Evolutionary conservation across 2,113 vertebrate species (phyloP).

Genomic region (Donacobius atricapilla): DNA sequence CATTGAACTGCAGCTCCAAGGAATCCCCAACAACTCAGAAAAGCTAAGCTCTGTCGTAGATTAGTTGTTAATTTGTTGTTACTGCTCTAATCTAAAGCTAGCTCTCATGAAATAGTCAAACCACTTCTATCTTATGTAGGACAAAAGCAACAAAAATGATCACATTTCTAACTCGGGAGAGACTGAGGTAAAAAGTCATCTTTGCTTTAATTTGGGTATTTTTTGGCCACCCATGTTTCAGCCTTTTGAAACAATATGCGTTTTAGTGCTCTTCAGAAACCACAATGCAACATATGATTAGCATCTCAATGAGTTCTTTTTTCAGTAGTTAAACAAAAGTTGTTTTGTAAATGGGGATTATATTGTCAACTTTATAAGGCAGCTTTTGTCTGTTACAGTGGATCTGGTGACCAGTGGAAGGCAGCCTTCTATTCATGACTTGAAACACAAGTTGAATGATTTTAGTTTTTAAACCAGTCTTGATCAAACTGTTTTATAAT

Average conservation of each 20-base stretch:
- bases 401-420: slow-evolving; percentile 62
- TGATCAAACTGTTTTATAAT: slow-evolving; percentile 1
- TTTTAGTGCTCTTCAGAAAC: slow-evolving; percentile 66
- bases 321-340: slow-evolving; percentile 77
- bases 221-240: slow-evolving; percentile 40
- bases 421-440: slow-evolving; percentile 53
- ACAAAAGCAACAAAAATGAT: not conserved
- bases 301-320: slow-evolving; percentile 77
- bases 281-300: slow-evolving; percentile 75
- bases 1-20: not conserved
- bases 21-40: not conserved
- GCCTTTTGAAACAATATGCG: slow-evolving; percentile 68
- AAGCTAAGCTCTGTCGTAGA: not conserved
- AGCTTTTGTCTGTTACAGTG: slow-evolving; percentile 72
- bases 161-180: not conserved
- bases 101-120: not conserved
- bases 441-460: slow-evolving; percentile 32
- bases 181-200: not conserved
- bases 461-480: slow-evolving; percentile 10
- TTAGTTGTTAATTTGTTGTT: not conserved
- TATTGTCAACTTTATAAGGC: slow-evolving; percentile 75
- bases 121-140: not conserved
- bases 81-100: not conserved
- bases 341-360: slow-evolving; percentile 69
- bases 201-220: not conserved